Evolutionary conservation across 1,140 invertebrate species (phyloP), one percentile per base, ranked within the genome.

Genomic region (Trichomalopsis sarcophagae): DNA sequence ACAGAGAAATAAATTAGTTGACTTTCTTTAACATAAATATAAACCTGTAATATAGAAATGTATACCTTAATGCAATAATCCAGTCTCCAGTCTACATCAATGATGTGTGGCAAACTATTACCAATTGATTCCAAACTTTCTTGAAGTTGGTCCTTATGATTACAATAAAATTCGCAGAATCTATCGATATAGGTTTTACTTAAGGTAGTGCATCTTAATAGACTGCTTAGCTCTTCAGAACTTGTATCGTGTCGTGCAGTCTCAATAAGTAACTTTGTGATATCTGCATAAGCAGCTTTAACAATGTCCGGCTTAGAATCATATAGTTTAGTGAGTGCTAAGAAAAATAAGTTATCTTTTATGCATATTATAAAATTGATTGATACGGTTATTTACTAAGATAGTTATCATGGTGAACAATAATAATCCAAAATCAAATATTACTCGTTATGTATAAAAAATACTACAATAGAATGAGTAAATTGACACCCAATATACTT

Each of bases 21-120:
- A 69, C 44, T 23, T 82, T 62, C 21, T 74, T 9, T 2, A 81
- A 27, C 10, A 66, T 33, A 55, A 44, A 86, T 77, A 66, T n/a
- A n/a, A n/a, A n/a, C 68, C 30, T 71, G 13, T n/a, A 17, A 17
- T 50, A 40, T 36, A 78, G 81, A 66, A 81, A 36, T 78, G 84
- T 75, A 10, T 82, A 95, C 94, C 89, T 94, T 94, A 14, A 94
- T 86, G 36, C 92, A 91, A 87, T 94, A 94, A 90, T 96, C 95
- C 71, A 96, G 90, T 91, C 94, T 94, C 95, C 95, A 96, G 86
- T 94, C 94, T 4, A 95, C 92, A 88, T 96, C 95, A n/a, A 94
- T 92, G 73, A 96, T 93, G 87, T 95, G 95, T 7, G 95, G 94
- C 84, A 95, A 87, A 88, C 92, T 89, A 85, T 89, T 91, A 23